Evolutionary conservation across 2,113 vertebrate species (phyloP), one percentile per base, ranked within the genome.

Genomic region (Phyllopteryx taeniolatus): DNA sequence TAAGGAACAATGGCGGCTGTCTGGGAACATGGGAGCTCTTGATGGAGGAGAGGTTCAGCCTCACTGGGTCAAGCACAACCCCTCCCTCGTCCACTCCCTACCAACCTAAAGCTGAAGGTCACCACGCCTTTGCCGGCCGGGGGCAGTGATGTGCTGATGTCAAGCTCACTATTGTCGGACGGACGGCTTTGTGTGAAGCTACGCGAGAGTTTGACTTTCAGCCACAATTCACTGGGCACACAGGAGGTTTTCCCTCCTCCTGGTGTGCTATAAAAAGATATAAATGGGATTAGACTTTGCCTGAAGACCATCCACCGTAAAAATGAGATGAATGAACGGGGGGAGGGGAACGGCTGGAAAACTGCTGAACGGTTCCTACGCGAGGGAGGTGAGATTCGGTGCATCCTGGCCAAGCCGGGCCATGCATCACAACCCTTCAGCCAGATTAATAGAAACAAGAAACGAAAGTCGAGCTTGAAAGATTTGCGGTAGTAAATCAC

Each of bases 1-100:
- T 89, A 92, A 86, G 81, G 82, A 85, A 90, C 90, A 93, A 89
- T 91, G 67, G 85, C 88, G 73, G 74, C 76, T 88, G 86, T 87
- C 84, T 90, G 90, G 85, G 83, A 90, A 83, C 86, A 84, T 82
- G 85, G 85, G 90, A 82, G 86, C 78, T 79, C 78, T 79, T 78
- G 85, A 84, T 83, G 78, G 86, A 85, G 84, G 78, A 81, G 88
- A 90, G 86, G 87, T 85, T 85, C 72, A 83, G 62, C 86, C 79
- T 76, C n/a, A 56, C 67, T 67, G 70, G 84, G 69, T 81, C 80
- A 61, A 76, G 75, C 71, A 78, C 76, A 31, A 31, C 76, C 88
- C 70, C 76, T 85, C 80, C 87, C 85, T 27, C 35, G 15, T 19
- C 31, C 33, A 15, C 60, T 19, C 60, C 35, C 62, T 44, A 31